Evolutionary conservation across 2,888 invertebrate genomes (phyloP).

Genomic region (Drosophila prolongata): DNA sequence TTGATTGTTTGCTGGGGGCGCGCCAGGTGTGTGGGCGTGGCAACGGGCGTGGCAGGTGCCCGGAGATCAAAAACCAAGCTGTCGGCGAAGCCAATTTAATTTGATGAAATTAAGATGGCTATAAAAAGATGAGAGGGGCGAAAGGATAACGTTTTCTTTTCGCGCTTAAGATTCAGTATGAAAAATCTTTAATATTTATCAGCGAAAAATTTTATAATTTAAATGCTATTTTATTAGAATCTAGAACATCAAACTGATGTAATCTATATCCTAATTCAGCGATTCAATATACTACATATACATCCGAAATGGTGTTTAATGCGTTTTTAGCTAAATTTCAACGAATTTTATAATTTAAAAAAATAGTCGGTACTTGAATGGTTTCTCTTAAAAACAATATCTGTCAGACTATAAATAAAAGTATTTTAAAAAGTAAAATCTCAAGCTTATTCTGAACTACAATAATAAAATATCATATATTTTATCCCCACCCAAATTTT

Average conservation of each 20-base stretch:
- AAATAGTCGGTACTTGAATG: too few relatives aligned
- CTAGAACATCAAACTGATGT: too few relatives aligned
- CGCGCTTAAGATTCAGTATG: too few relatives aligned
- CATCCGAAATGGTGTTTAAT: too few relatives aligned
- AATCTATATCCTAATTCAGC: accelerated
- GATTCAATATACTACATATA: too few relatives aligned
- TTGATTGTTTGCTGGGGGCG: slow-evolving; percentile 51
- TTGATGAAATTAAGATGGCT: slow-evolving; percentile 69
- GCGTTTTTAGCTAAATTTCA: too few relatives aligned
- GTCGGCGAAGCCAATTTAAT: slow-evolving; percentile 60
- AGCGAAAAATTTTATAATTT: too few relatives aligned
- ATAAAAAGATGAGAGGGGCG: slow-evolving; percentile 10
- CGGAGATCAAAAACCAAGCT: slow-evolving; percentile 15
- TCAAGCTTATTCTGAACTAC: not conserved
- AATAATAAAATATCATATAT: not conserved
- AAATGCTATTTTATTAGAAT: not conserved
- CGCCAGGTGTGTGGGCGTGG: slow-evolving; percentile 28
- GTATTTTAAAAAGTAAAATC: too few relatives aligned
- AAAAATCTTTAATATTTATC: not conserved
- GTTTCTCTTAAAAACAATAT: too few relatives aligned
- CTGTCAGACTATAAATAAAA: too few relatives aligned
- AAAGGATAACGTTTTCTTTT: not conserved
- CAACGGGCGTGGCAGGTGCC: slow-evolving; percentile 1
- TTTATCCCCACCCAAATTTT: not conserved
- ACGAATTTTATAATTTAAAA: too few relatives aligned